These are phyloP conservation scores for Isurus oxyrinchus DNA, from an alignment of 2,113 vertebrate species.

Conservation along the genomic window DNA sequence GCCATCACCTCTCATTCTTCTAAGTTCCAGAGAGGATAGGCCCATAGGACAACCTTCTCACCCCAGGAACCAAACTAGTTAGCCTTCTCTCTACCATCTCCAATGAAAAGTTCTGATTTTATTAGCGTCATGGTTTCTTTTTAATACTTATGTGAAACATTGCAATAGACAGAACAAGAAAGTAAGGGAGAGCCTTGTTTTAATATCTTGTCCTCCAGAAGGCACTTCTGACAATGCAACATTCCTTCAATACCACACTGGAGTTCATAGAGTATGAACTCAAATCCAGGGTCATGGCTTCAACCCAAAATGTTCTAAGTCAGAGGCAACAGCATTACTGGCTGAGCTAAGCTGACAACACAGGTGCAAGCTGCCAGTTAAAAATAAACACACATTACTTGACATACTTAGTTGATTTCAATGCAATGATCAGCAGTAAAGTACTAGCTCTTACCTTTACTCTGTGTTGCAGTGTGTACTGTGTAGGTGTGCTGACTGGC, in stretches of 20 bases:
- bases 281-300: not conserved
- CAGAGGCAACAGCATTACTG: not conserved
- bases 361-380: not conserved
- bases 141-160: not conserved
- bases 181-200: not conserved
- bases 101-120: not conserved
- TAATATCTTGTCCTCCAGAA: not conserved
- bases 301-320: not conserved
- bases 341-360: not conserved
- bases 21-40: not conserved
- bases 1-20: not conserved
- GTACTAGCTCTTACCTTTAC: constrained; percentile 51
- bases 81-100: not conserved
- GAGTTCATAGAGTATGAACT: not conserved
- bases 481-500: constrained; percentile 64
- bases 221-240: no score
- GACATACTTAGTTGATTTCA: not conserved
- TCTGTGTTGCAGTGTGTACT: constrained; percentile 67
- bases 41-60: not conserved
- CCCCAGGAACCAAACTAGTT: not conserved
- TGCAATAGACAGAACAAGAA: not conserved
- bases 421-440: not conserved
- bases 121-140: not conserved
- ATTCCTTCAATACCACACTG: not conserved
- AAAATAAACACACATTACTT: not conserved